Base-by-base conservation (phyloP, 64 coral and sea anemone species). In the Pocillopora verrucosa region DNA sequence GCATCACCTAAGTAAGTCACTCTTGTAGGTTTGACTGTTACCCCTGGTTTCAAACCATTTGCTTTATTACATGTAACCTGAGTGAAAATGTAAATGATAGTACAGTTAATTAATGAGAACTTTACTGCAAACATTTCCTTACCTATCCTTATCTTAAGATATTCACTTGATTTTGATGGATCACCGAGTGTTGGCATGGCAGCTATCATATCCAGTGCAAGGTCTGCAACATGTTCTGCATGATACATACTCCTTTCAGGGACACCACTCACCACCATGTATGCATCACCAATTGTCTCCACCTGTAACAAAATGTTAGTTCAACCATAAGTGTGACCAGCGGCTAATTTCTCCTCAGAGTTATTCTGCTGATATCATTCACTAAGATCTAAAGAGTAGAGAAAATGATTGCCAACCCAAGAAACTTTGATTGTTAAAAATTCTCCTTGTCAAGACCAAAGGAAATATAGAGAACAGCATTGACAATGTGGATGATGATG, bases 281-380 rank as follows among this genome's bases (percentile, higher is more conserved):
- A 96, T 16, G 94, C 94, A 86, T 96, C 94, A 58, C 94, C 94
- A 61, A 96, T 96, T 36, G 94, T 96, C 75, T 93, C 91, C 36
- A 96, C 90, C 94, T 96, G 57, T 15, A 51, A 59, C 19, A 45
- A 34, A 51, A 78, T 61, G 30, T 75, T 1, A 58, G 11, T 41
- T 12, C 20, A 58, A 11, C 45, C 10, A 30, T 30, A 30, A 30
- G 30, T 30, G 30, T 30, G 30, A 61, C 61, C 36, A 60, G 9
- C 59, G 14, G 24, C 65, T 20, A 19, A 3, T 68, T 68, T 20
- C 19, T 15, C 22, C 63, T 67, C 9, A 60, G 59, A 9, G 16
- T 67, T 19, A 67, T 67, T 14, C 30, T 30, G 30, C 30, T 30
- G 30, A 30, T 0, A 30, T 30, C 30, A 30, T 30, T 16, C 10